Evolutionary conservation across 2,797 vertebrate species (phyloP).

Genomic region (Bryconaethiops microstoma): DNA sequence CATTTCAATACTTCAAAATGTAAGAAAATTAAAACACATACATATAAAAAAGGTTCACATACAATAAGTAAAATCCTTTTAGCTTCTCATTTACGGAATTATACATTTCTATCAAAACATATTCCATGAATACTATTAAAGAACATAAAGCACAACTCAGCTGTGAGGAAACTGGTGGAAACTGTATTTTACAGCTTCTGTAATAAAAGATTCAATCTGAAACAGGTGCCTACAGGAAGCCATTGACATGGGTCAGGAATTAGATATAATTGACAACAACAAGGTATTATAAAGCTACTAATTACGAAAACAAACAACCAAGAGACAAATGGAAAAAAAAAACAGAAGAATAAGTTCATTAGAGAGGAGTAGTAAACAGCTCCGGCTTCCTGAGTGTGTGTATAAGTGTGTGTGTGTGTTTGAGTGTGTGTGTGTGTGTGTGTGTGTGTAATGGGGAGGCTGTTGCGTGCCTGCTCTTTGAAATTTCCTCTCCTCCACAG

Average conservation of each 20-base stretch:
- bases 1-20: too few relatives aligned
- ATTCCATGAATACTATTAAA: too few relatives aligned
- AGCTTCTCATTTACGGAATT: too few relatives aligned
- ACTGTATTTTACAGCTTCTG: too few relatives aligned
- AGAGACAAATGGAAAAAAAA: background rate
- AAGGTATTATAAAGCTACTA: background rate
- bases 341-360: background rate
- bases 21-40: too few relatives aligned
- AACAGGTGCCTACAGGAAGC: background rate
- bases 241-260: background rate
- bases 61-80: too few relatives aligned
- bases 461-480: conserved; percentile 13
- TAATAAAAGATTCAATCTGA: background rate
- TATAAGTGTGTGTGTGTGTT: background rate
- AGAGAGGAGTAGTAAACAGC: conserved; percentile 3
- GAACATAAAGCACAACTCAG: too few relatives aligned
- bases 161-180: too few relatives aligned
- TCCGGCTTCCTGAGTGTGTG: background rate
- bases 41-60: too few relatives aligned
- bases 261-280: background rate
- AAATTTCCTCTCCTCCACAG: conserved; percentile 30
- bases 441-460: background rate
- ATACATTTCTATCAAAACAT: too few relatives aligned
- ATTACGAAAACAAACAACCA: background rate
- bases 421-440: background rate